phyloP scores from a whole-genome alignment of 2,797 vertebrate species.

The Megalops cyprinoides region DNA sequence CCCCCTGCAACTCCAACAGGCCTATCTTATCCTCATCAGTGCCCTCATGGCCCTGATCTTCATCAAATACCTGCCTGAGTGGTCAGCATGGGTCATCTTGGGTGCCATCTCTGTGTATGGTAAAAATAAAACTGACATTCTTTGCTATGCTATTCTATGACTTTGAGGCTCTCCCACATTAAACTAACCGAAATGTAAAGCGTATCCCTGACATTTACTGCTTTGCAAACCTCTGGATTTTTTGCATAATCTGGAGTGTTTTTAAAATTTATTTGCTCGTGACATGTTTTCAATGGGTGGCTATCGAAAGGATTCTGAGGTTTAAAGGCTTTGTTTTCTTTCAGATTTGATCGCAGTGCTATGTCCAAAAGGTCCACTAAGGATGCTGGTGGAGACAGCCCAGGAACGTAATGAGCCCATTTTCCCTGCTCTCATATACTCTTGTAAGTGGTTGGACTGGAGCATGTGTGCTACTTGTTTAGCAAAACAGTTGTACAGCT shows the following conservation, averaged over 20 bases:
- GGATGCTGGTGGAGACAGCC: conserved; percentile 94
- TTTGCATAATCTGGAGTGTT: too few relatives aligned
- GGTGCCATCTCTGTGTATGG: conserved; percentile 94
- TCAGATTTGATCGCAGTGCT: conserved; percentile 91
- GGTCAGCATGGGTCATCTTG: conserved; percentile 96
- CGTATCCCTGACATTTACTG: neutral
- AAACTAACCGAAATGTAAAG: neutral
- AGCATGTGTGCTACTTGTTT: neutral
- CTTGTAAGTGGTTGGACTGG: conserved; percentile 79
- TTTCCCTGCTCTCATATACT: conserved; percentile 95
- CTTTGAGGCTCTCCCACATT: neutral
- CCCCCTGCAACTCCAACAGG: conserved; percentile 89
- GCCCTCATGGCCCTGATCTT: conserved; percentile 96
- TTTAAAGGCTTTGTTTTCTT: neutral
- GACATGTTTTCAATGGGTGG: neutral
- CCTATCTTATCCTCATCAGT: conserved; percentile 93
- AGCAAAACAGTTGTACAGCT: neutral
- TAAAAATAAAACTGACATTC: conserved; percentile 52
- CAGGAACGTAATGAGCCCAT: conserved; percentile 96
- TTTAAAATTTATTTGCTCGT: too few relatives aligned
- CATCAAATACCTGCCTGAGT: conserved; percentile 94
- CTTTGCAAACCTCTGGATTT: too few relatives aligned
- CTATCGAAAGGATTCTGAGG: neutral
- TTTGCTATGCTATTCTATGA: neutral
- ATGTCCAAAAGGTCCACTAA: conserved; percentile 89